Base-by-base conservation (phyloP, 2,888 invertebrate genomes). In the Callosobruchus maculatus region DNA sequence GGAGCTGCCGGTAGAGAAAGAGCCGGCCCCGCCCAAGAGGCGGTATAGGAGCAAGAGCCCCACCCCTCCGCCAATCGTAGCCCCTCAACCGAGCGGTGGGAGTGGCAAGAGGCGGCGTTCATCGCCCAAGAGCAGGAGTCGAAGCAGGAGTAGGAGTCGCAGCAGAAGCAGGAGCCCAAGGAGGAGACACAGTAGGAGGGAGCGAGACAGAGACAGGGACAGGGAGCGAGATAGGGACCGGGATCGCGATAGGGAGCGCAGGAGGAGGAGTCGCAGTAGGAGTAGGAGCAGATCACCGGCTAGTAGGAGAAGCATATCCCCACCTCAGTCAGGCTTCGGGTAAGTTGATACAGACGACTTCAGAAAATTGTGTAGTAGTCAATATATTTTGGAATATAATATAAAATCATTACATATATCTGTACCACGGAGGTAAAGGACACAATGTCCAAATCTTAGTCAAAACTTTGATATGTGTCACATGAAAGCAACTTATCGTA, bases 21-120 rank as follows among this genome's bases (percentile, higher is more conserved):
- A 92, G 84, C 92, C 92, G 74, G 91, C 92, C 72, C 93, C 93
- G 70, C 93, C 93, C 68, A 92, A 92, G 82, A 90, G 95, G 84
- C 90, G 94, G 84, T 96, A 95, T 85, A 91, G 92, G 88, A 92
- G 90, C 80, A 89, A 89, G 82, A 90, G 90, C 2, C 90, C 88
- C 0, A 83, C 86, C 49, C 87, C 87, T 18, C 81, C 82, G 9
- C 78, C 84, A 0, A 49, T 49, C 1, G 18, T 13, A 18, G 78
- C 80, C 13, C 70, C 77, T 13, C 77, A 79, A 30, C 76, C 79
- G 20, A 80, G 72, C 70, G 76, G 74, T 49, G 73, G 68, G 20
- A 71, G 73, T 49, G 49, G 49, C 5, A 49, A 26, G 26, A 26
- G 26, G 26, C 70, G 74, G 18, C 26, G 22, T 3, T 21, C 18